Evolutionary conservation across 2,113 vertebrate genomes (phyloP).

Genomic region (Triplophysa rosa): DNA sequence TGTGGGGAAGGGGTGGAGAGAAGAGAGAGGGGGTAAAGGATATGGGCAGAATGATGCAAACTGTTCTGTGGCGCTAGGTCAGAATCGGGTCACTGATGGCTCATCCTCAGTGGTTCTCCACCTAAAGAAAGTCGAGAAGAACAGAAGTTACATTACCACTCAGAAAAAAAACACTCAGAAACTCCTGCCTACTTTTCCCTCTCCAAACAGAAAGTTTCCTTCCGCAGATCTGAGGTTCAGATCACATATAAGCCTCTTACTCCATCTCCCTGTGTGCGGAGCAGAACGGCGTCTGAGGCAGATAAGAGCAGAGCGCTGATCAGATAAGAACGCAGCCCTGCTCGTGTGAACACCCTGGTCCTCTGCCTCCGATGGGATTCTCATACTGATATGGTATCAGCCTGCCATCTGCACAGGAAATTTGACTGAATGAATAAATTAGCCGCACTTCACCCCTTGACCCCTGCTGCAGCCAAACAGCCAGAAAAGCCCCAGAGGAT

Average conservation of each 20-base stretch:
- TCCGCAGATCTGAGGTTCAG: conserved; percentile 48
- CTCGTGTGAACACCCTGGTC: conserved; percentile 52
- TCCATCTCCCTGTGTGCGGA: conserved; percentile 73
- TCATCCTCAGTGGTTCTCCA: conserved; percentile 51
- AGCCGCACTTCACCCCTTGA: conserved; percentile 77
- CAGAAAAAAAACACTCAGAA: conserved; percentile 25
- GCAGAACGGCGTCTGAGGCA: conserved; percentile 75
- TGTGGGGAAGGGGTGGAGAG: conserved; percentile 61
- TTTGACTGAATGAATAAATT: conserved; percentile 84
- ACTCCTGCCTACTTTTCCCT: conserved; percentile 35
- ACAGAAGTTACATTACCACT: conserved; percentile 18
- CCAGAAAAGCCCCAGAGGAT: conserved; percentile 67
- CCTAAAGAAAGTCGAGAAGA: conserved; percentile 46
- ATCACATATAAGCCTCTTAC: conserved; percentile 63
- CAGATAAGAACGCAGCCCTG: conserved; percentile 68
- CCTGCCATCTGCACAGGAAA: conserved; percentile 80
- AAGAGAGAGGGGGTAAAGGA: conserved; percentile 60
- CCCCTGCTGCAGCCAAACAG: conserved; percentile 66
- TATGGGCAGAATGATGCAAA: conserved; percentile 55
- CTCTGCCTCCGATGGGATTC: conserved; percentile 66
- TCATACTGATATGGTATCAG: conserved; percentile 77
- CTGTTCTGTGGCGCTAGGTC: conserved; percentile 19
- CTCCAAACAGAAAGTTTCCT: conserved; percentile 48
- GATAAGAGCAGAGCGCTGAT: conserved; percentile 70
- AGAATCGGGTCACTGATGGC: conserved; percentile 45